Base-by-base conservation (phyloP, 2,888 invertebrate species). In the Sylvicola cinctus region DNA sequence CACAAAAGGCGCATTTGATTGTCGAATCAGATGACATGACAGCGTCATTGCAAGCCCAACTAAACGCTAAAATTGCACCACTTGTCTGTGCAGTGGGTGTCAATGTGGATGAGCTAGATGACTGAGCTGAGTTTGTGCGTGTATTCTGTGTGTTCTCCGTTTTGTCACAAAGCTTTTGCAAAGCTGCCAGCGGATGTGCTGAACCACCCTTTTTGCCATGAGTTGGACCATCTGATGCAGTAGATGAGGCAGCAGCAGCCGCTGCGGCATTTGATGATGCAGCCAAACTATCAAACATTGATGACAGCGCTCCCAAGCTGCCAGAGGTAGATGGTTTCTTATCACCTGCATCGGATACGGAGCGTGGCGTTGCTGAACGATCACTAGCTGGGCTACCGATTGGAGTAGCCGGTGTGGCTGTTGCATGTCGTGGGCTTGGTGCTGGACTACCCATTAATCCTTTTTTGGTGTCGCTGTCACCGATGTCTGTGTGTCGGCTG, bases 131-230 rank as follows among this genome's bases (percentile, higher is more conserved):
- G 14, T 50, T 31, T 30, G 49, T 39, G 17, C 37, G 38, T 42
- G 43, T 40, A 59, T 55, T 38, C 20, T 71, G 70, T 42, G 72
- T 73, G 13, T 70, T 80, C 60, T 90, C 90, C 43, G 90, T 87
- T 61, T 88, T 91, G 56, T 93, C 91, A 61, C 93, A 88, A 16
- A 95, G 70, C 56, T 91, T 91, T 53, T 95, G 93, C 36, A 95
- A 61, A 2, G 91, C 91, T 14, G 91, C 90, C 45, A 95, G 58
- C 5, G 95, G 95, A 59, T 95, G 90, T 46, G 87, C 77, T 23
- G 51, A 53, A 2, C 49, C 40, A 31, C 52, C 52, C 39, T 55
- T 54, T 23, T 34, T 44, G 29, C 32, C 29, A 25, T 17, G 13
- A 11, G 39, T 36, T 32, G 31, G 10, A 39, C 45, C 2, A 28